Evolutionary conservation across 2,113 vertebrate genomes (phyloP).

Genomic region (Pangasianodon hypophthalmus): DNA sequence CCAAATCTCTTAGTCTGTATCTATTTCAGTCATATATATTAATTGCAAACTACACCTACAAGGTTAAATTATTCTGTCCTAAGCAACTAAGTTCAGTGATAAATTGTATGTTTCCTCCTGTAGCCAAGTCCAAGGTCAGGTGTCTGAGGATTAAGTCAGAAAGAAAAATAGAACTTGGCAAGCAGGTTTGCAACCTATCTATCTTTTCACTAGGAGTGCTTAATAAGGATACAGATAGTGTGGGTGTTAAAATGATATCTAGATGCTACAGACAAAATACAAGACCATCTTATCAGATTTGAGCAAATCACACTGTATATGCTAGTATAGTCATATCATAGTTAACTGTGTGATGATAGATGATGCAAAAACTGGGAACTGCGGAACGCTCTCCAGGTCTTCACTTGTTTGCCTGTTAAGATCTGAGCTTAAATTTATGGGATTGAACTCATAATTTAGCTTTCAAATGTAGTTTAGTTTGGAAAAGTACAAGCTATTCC

Average conservation of each 20-base stretch:
- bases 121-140: conserved; percentile 21
- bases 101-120: conserved; percentile 15
- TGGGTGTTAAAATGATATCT: conserved; percentile 17
- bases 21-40: background rate
- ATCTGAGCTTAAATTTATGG: background rate
- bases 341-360: background rate
- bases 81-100: conserved; percentile 8
- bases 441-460: background rate
- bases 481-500: background rate
- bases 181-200: conserved; percentile 19
- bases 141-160: conserved; percentile 25
- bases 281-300: background rate
- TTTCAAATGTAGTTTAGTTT: conserved; percentile 18
- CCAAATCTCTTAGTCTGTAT: background rate
- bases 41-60: background rate
- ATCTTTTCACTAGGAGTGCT: conserved; percentile 15
- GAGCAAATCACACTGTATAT: background rate
- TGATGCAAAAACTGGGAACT: background rate
- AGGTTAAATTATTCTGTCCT: background rate
- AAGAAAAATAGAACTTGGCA: conserved; percentile 37
- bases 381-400: background rate
- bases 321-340: background rate
- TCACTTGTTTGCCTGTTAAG: background rate
- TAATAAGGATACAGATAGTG: conserved; percentile 22
- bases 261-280: conserved; percentile 4